Evolutionary conservation across 2,113 vertebrate species (phyloP).

Genomic region (Atherinomorus stipes): DNA sequence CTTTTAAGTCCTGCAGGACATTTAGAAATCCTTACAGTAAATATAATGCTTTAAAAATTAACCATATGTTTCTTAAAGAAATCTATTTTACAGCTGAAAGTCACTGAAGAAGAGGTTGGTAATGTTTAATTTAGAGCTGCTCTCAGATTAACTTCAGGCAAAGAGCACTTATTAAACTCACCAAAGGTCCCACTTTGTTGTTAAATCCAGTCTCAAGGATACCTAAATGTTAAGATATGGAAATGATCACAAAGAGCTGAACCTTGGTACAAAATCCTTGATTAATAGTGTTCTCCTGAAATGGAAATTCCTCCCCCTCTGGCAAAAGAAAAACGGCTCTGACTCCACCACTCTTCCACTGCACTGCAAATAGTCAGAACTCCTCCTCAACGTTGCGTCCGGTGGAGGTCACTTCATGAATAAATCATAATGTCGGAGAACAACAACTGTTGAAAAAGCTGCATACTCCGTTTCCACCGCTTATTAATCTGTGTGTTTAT

Average conservation of each 20-base stretch:
- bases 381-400: neutral
- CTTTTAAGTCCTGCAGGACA: too few species aligned
- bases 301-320: conserved; percentile 39
- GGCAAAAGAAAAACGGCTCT: conserved; percentile 16
- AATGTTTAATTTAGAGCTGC: neutral
- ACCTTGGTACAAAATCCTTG: conserved; percentile 43
- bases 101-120: too few species aligned
- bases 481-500: too few species aligned
- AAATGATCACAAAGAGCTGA: conserved; percentile 33
- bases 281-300: conserved; percentile 47
- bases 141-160: conserved; percentile 5
- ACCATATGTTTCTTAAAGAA: too few species aligned
- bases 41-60: too few species aligned
- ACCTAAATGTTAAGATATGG: conserved; percentile 62
- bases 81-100: too few species aligned
- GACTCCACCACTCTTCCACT: conserved; percentile 17
- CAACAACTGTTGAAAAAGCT: neutral
- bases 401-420: neutral
- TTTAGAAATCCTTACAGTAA: too few species aligned
- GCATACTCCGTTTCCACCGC: too few species aligned
- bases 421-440: neutral
- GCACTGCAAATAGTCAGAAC: conserved; percentile 9
- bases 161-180: too few species aligned
- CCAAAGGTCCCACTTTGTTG: conserved; percentile 14
- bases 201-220: conserved; percentile 43